These are phyloP conservation scores for Dorcus parallelipipedus DNA, from an alignment of 2,888 invertebrate species.

Conservation along the genomic window DNA sequence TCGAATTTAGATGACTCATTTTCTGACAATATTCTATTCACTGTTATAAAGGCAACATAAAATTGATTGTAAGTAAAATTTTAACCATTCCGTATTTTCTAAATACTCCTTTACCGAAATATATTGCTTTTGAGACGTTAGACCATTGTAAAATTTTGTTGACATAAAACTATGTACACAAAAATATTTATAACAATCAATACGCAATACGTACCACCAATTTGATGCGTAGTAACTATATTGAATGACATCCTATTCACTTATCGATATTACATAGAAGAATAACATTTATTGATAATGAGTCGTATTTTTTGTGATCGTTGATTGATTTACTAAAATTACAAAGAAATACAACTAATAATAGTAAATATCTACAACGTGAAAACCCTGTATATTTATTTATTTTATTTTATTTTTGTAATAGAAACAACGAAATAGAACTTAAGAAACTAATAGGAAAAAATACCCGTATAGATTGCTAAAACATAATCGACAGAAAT, in stretches of 20 bases:
- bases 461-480: constrained; percentile 1
- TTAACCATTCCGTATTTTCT: too few species aligned
- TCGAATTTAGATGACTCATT: too few species aligned
- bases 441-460: constrained; percentile 1
- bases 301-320: neutral
- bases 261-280: neutral
- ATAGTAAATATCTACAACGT: constrained; percentile 1
- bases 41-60: too few species aligned
- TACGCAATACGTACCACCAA: too few species aligned
- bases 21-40: too few species aligned
- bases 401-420: neutral
- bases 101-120: too few species aligned
- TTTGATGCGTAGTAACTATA: too few species aligned
- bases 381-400: neutral
- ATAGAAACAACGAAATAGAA: neutral
- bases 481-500: neutral
- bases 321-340: neutral
- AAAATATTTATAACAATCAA: neutral
- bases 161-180: neutral
- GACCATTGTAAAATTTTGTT: neutral
- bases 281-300: constrained; percentile 1
- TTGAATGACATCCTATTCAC: neutral
- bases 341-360: neutral
- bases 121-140: too few species aligned
- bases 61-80: too few species aligned